A percentile compares a stretch with the other conserved stretches of the same genome.
Evolutionary conservation across 30 jellyfish, hydroid and myxozoan species (phyloP).

Genomic region (Pseudorhiza aurosa): DNA sequence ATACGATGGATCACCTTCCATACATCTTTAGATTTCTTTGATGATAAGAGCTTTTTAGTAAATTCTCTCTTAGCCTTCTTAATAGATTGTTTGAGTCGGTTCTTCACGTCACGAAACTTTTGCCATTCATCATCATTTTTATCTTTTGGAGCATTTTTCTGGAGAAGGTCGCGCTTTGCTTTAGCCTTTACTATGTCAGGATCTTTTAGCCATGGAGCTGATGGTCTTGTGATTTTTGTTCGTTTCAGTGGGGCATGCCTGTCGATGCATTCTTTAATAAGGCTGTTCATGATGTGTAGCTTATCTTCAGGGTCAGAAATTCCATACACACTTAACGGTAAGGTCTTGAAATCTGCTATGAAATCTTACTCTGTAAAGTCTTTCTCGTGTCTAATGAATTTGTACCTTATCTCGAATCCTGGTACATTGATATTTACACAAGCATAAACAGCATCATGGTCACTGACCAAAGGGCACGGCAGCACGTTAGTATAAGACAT

Average conservation of each 20-base stretch:
- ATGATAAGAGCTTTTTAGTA: constrained; percentile 23
- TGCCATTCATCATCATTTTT: constrained; percentile 49
- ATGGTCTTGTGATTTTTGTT: constrained; percentile 65
- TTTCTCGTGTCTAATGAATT: constrained; percentile 71
- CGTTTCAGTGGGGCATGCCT: constrained; percentile 76
- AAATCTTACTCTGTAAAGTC: constrained; percentile 8
- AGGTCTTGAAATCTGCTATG: constrained; percentile 46
- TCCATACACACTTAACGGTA: constrained; percentile 60
- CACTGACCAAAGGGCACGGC: constrained; percentile 61
- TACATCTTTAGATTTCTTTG: constrained; percentile 50
- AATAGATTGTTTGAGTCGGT: constrained; percentile 32
- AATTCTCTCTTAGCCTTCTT: constrained; percentile 35
- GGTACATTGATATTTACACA: constrained; percentile 48
- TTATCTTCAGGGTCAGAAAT: constrained; percentile 61
- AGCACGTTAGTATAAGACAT: constrained; percentile 43
- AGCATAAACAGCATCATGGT: constrained; percentile 54
- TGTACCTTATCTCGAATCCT: constrained; percentile 41
- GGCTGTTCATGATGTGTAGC: constrained; percentile 45
- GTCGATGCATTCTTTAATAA: constrained; percentile 63
- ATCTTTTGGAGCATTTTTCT: constrained; percentile 42
- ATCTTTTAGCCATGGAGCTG: constrained; percentile 81
- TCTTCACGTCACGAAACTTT: constrained; percentile 48
- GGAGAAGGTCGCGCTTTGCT: constrained; percentile 43
- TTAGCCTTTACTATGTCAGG: constrained; percentile 40
- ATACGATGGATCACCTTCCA: constrained; percentile 55